Percentiles rank a stretch among this genome's conserved stretches.
These are phyloP conservation scores for Catharus bicknelli DNA, from an alignment of 2,113 vertebrate genomes.

Conservation along the genomic window DNA sequence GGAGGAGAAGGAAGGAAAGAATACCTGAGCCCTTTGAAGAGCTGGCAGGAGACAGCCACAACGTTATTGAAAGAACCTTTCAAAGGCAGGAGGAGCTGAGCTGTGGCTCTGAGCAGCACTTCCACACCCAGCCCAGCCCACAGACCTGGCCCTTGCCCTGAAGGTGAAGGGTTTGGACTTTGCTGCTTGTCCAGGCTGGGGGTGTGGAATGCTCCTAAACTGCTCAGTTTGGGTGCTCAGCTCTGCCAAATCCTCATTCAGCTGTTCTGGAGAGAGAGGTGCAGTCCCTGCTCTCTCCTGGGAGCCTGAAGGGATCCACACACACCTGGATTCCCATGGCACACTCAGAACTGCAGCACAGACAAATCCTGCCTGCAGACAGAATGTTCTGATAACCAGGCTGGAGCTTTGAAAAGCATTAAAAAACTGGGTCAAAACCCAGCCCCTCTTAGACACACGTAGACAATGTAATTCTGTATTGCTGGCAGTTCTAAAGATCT, in stretches of 20 bases:
- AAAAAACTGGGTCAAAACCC: background rate
- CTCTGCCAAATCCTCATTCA: background rate
- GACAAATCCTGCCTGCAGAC: fast-evolving
- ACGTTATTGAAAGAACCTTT: background rate
- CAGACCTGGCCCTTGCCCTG: fast-evolving
- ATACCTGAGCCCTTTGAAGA: background rate
- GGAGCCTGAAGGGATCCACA: background rate
- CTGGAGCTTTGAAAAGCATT: background rate
- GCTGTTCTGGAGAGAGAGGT: background rate
- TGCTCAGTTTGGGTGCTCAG: background rate
- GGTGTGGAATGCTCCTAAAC: background rate
- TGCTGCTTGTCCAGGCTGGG: background rate
- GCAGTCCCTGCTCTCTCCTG: background rate
- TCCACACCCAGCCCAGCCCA: background rate
- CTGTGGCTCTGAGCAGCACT: background rate
- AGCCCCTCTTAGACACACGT: background rate
- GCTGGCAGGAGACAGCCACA: background rate
- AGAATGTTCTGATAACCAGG: background rate
- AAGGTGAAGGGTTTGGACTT: background rate
- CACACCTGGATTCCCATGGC: background rate
- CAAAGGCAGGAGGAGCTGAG: background rate
- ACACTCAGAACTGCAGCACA: background rate
- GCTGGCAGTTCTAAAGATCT: background rate
- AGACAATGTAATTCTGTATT: background rate
- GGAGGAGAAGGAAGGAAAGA: background rate